Evolutionary conservation across 2,888 invertebrate species (phyloP).

Genomic region (Sturmia bella): DNA sequence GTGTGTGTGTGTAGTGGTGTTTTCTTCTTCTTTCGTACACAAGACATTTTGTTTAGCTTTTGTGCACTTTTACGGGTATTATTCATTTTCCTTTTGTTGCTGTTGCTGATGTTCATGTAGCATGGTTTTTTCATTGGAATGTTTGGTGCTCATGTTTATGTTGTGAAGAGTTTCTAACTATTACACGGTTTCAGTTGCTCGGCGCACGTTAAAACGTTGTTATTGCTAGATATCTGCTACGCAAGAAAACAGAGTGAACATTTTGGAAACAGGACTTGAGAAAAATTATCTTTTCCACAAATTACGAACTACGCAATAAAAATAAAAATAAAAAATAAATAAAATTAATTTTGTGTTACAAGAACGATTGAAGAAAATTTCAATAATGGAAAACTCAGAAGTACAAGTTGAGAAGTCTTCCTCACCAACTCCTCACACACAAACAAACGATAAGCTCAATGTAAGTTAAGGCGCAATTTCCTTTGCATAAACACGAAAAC

Average conservation of each 20-base stretch:
- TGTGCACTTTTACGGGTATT: slow-evolving; percentile 49
- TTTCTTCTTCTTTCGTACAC: slow-evolving; percentile 1
- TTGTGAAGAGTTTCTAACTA: slow-evolving; percentile 49
- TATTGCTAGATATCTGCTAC: background rate
- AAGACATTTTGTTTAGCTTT: background rate
- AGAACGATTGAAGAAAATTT: background rate
- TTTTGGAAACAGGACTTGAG: slow-evolving; percentile 22
- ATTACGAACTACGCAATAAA: background rate
- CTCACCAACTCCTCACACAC: slow-evolving; percentile 31
- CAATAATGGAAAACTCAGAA: slow-evolving; percentile 59
- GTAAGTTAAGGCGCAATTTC: slow-evolving; percentile 72
- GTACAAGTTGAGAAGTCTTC: slow-evolving; percentile 44
- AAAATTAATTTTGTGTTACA: background rate
- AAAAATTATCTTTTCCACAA: background rate
- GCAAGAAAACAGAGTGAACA: slow-evolving; percentile 1
- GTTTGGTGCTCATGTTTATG: slow-evolving; percentile 47
- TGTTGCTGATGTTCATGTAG: background rate
- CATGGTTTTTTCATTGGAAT: background rate
- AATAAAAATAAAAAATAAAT: no score
- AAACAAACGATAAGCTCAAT: slow-evolving; percentile 67
- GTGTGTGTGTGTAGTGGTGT: background rate
- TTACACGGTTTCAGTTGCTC: slow-evolving; percentile 67
- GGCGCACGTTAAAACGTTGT: slow-evolving; percentile 55
- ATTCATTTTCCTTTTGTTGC: slow-evolving; percentile 18
- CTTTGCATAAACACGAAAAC: background rate